A percentile compares a stretch with the other conserved stretches of the same genome.
Conservation (phyloP, 2,113 vertebrate genomes). For the Tachycineta bicolor region DNA sequence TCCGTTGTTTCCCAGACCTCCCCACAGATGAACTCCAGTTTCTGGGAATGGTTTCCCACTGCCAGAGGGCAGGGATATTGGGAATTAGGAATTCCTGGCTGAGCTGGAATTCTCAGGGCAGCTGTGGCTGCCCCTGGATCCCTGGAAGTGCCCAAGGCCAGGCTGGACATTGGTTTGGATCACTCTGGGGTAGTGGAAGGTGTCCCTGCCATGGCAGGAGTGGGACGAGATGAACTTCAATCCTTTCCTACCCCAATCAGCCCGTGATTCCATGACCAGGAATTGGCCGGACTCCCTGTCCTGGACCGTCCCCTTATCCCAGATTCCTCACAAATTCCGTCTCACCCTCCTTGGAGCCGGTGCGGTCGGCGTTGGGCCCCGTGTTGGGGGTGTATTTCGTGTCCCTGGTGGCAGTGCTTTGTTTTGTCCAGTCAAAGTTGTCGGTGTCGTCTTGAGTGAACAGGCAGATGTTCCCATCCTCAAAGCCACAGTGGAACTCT, state of each 20-base stretch:
- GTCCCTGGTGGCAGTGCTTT: constrained; percentile 94
- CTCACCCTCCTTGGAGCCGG: constrained; percentile 92
- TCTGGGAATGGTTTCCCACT: neutral
- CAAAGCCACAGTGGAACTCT: constrained; percentile 97
- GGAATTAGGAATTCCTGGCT: neutral
- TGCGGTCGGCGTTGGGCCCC: constrained; percentile 89
- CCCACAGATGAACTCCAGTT: neutral
- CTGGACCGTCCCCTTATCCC: fast-evolving
- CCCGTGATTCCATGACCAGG: fast-evolving
- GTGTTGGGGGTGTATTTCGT: constrained; percentile 98
- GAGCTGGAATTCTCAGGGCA: neutral
- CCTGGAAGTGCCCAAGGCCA: neutral
- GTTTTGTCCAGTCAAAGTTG: constrained; percentile 97
- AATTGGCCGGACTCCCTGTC: fast-evolving
- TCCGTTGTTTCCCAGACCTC: neutral
- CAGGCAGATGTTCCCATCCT: constrained; percentile 95
- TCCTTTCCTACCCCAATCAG: neutral
- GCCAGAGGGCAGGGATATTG: neutral
- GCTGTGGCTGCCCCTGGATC: neutral
- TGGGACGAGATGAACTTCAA: fast-evolving
- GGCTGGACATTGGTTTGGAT: fast-evolving
- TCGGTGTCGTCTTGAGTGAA: constrained; percentile 97
- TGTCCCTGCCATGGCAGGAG: neutral
- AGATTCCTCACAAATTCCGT: fast-evolving
- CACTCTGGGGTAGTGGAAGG: neutral